Conservation (phyloP, 2,888 invertebrate species). For the Acleris emargana region DNA sequence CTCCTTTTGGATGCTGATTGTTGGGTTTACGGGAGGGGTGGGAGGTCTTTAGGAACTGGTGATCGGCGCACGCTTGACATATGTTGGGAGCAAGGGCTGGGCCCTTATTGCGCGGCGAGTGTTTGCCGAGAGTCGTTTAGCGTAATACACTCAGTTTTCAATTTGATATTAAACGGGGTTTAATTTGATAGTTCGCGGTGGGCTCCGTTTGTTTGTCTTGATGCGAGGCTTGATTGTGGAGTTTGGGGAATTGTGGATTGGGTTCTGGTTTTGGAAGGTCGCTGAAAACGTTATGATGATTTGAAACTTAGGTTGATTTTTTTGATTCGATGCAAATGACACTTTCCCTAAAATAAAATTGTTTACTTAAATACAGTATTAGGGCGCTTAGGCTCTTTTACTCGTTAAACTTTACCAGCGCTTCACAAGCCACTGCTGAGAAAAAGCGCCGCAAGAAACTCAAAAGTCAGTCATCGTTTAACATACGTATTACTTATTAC, state of each 20-base stretch:
- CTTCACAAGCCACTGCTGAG: too few species aligned
- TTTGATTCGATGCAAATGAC: too few species aligned
- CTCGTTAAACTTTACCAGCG: too few species aligned
- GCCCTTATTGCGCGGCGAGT: constrained; percentile 31
- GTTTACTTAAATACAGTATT: too few species aligned
- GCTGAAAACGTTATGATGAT: background rate
- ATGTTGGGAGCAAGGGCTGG: constrained; percentile 28
- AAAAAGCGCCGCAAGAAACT: too few species aligned
- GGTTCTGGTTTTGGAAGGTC: background rate
- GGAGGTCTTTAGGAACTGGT: constrained; percentile 1
- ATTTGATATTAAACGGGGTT: constrained; percentile 37
- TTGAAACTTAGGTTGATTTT: too few species aligned
- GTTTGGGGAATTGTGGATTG: background rate
- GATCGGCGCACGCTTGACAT: constrained; percentile 28
- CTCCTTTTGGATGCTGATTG: background rate
- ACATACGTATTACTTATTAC: too few species aligned
- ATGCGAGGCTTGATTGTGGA: constrained; percentile 20
- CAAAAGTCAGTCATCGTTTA: too few species aligned
- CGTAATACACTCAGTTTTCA: constrained; percentile 37
- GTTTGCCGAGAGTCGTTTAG: constrained; percentile 37
- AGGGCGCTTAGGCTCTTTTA: too few species aligned
- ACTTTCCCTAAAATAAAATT: too few species aligned
- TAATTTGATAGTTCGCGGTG: constrained; percentile 35
- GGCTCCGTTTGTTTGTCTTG: constrained; percentile 23
- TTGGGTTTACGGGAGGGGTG: background rate